Evolutionary conservation across 2,888 invertebrate species (phyloP), one percentile per base, ranked within the genome.

Genomic region (Bursaphelenchus okinawaensis): DNA sequence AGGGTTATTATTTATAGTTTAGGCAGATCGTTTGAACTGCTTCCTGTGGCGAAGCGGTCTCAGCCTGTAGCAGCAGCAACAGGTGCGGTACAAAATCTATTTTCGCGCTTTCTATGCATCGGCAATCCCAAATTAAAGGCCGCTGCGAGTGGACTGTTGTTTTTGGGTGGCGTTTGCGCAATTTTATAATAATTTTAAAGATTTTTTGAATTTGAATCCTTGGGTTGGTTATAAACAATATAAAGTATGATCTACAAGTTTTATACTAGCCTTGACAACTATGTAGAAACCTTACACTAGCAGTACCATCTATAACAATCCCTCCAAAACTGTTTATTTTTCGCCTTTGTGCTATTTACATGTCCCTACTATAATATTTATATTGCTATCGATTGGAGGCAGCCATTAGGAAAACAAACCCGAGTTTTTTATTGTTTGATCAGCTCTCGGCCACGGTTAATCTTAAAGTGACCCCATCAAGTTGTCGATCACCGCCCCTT

Each of bases 381-480:
- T n/a, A n/a, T n/a, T n/a, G n/a, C n/a, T n/a, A n/a, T n/a, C 50
- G 23, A 26, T 23, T 23, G 19, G 26, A 40, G 56, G 22, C 26
- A 22, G 56, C 12, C 6, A 12, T 20, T 22, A 56, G 2, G 26
- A 56, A 24, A 40, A 40, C 40, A 7, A 4, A 56, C 12, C n/a
- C 31, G 50, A 3, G 2, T 26, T 56, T 56, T 56, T 26, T 55
- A 23, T n/a, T 55, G 31, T 56, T 56, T 56, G 56, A 50, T 56
- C 31, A 56, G 19, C 31, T 56, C 50, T 50, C 27, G 24, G 20
- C 29, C 56, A 40, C 23, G 20, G 26, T 26, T 26, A 22, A 20
- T 22, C 20, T 56, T 56, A 31, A 56, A 56, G 50, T 31, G 40
- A 23, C 40, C 40, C 40, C 40, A 40, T 40, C 40, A 40, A 40